Evolutionary conservation across 1,140 invertebrate genomes (phyloP), one percentile per base, ranked within the genome.

Genomic region (Cotesia glomerata): DNA sequence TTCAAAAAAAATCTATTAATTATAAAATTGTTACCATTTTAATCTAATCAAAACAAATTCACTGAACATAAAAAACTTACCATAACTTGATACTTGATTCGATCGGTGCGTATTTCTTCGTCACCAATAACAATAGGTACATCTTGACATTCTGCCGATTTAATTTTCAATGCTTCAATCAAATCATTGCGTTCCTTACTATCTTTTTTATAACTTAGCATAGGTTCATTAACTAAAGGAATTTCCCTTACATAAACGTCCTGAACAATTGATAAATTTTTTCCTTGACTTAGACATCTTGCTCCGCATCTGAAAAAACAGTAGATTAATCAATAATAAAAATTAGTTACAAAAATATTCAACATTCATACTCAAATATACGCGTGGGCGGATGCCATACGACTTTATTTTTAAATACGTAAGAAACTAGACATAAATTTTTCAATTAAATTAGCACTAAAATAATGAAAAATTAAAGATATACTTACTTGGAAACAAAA

Each of bases 81-180:
- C 89, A 91, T 91, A 62, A 91, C 89, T 90, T 95, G 94, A 85
- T 94, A 93, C 75, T 89, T 89, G 32, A 93, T 91, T 76, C 92
- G 87, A 49, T 93, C 89, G 1, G 95, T 94, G 71, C 90, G 91
- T 77, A 94, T 93, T 85, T 94, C 93, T 85, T 98, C 91, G 74
- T 93, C 92, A 9, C 96, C 97, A 82, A 99, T 97, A 18, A 98
- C 91, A 80, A 99, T 93, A 0, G 97, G 97, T 61, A 98, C 91
- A 74, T 98, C 97, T 81, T 93, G 91, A 49, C 91, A 91, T 52
- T 90, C 89, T 18, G 83, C 86, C 32, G 90, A 88, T 78, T 90
- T 91, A 66, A 90, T 86, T 74, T 94, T 88, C 3, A 99, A 84
- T 58, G 92, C 92, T 64, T 90, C 88, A 78, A 94, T 91, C 9